phyloP scores from a whole-genome alignment of 2,888 invertebrate species.

The Choristoneura rosaceana region DNA sequence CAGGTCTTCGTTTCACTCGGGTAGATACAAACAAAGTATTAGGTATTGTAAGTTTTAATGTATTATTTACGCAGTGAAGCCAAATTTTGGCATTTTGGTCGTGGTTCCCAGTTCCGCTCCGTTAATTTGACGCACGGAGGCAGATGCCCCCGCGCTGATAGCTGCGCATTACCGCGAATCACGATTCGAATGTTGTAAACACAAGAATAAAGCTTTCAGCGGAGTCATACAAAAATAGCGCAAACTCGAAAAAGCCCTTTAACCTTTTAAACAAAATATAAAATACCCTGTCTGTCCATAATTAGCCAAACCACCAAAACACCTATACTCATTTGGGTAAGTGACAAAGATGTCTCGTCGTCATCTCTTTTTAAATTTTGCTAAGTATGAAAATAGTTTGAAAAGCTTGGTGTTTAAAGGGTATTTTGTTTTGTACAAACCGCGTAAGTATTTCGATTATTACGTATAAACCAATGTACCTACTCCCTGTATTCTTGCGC shows the following conservation, averaged over 20 bases:
- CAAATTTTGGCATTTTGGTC: conserved; percentile 63
- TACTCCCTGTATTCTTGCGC: conserved; percentile 19
- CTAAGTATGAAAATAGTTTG: too few relatives aligned
- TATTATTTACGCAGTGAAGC: conserved; percentile 55
- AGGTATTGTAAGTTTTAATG: conserved; percentile 49
- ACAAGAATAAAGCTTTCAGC: conserved; percentile 43
- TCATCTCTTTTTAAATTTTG: too few relatives aligned
- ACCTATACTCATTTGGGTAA: too few relatives aligned
- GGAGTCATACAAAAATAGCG: neutral
- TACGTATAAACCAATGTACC: neutral
- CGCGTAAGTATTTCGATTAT: neutral
- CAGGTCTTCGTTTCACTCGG: conserved; percentile 56
- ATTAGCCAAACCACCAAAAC: too few relatives aligned
- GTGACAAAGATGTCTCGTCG: too few relatives aligned
- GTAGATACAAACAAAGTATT: conserved; percentile 53
- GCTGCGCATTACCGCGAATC: conserved; percentile 53
- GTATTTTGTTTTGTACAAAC: too few relatives aligned
- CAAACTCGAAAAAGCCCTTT: neutral
- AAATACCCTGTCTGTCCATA: too few relatives aligned
- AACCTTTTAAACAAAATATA: too few relatives aligned
- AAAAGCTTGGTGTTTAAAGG: too few relatives aligned
- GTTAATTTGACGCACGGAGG: conserved; percentile 74
- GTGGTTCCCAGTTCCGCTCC: conserved; percentile 67
- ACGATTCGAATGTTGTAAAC: conserved; percentile 47
- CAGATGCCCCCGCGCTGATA: conserved; percentile 66